Evolutionary conservation across 1,140 invertebrate species (phyloP).

Genomic region (Pseudachorutes palmiensis): DNA sequence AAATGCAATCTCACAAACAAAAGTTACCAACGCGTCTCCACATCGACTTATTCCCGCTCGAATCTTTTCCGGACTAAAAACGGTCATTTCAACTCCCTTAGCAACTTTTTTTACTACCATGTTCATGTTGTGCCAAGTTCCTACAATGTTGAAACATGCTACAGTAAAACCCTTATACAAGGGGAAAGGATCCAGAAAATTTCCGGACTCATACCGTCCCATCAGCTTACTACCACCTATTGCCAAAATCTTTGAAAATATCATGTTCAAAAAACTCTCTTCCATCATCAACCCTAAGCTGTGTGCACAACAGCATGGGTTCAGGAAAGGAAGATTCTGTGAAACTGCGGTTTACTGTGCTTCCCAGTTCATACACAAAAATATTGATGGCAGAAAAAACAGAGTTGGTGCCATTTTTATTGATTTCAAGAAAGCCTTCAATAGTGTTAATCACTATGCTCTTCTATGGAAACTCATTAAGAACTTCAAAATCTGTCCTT

Average conservation of each 20-base stretch:
- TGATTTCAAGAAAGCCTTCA: constrained; percentile 22
- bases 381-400: constrained; percentile 2
- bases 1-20: not conserved
- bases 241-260: not conserved
- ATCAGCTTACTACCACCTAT: not conserved
- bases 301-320: constrained; percentile 3
- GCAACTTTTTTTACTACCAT: not conserved
- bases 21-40: not conserved
- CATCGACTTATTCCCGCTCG: not conserved
- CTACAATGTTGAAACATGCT: not conserved
- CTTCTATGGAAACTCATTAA: not conserved
- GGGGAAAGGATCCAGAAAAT: not conserved
- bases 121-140: not conserved
- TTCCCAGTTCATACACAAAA: not conserved
- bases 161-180: not conserved
- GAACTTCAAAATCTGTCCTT: not conserved
- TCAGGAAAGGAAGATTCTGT: not conserved
- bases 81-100: not conserved
- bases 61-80: not conserved
- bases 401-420: constrained; percentile 18
- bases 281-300: not conserved
- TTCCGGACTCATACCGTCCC: not conserved
- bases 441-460: not conserved
- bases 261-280: not conserved
- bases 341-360: not conserved